A percentile compares a stretch with the other conserved stretches of the same genome.
phyloP scores from a whole-genome alignment of 1,140 invertebrate genomes.

The Mercenaria mercenaria region DNA sequence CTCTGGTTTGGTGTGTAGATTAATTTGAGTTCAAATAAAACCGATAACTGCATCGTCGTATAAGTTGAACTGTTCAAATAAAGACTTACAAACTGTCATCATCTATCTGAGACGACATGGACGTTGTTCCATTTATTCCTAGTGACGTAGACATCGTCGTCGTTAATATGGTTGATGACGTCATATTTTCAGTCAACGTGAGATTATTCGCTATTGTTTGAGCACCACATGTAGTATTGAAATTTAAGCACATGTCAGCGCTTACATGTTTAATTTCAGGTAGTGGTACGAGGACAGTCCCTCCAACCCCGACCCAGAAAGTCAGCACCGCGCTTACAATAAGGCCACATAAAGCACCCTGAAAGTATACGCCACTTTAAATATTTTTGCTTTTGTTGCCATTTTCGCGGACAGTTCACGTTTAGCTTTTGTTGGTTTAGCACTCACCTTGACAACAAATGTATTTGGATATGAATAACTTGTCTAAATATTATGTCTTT shows the following conservation, averaged over 20 bases:
- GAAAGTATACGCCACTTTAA: constrained; percentile 69
- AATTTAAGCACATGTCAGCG: constrained; percentile 62
- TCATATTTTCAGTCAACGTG: constrained; percentile 13
- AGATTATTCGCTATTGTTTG: neutral
- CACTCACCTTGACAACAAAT: no score
- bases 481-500: no score
- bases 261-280: constrained; percentile 66
- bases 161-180: constrained; percentile 5
- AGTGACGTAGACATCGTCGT: constrained; percentile 57
- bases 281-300: constrained; percentile 70
- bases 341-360: constrained; percentile 93
- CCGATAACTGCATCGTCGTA: no score
- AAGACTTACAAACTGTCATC: neutral
- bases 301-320: constrained; percentile 93
- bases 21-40: no score
- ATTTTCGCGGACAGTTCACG: neutral
- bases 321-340: constrained; percentile 90
- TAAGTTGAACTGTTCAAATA: no score
- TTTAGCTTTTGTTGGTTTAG: neutral
- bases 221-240: constrained; percentile 35
- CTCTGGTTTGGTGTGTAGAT: no score
- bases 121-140: neutral
- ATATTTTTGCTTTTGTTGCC: neutral
- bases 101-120: neutral
- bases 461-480: no score